These are phyloP conservation scores for Anser brachyrhynchus DNA, from an alignment of 2,113 vertebrate genomes.

Conservation along the genomic window DNA sequence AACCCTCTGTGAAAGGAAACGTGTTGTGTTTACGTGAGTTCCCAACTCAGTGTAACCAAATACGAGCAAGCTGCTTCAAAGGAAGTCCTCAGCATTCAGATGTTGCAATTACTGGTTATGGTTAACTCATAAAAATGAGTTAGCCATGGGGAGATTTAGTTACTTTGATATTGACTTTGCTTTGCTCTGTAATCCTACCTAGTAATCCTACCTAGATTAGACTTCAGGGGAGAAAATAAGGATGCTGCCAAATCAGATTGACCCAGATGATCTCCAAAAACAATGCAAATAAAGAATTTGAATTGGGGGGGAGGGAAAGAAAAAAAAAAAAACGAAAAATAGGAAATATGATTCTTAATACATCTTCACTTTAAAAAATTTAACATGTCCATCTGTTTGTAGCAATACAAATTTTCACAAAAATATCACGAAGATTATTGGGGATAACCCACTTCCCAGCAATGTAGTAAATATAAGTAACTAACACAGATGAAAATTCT, in stretches of 20 bases:
- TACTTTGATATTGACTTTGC: background rate
- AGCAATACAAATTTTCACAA: background rate
- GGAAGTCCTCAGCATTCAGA: background rate
- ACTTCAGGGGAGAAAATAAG: background rate
- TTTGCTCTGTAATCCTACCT: background rate
- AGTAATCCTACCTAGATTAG: background rate
- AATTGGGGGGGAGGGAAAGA: background rate
- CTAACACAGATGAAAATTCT: background rate
- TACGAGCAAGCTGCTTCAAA: rapidly evolving
- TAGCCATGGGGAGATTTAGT: background rate
- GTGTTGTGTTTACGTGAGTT: background rate
- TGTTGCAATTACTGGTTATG: background rate
- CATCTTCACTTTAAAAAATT: rapidly evolving
- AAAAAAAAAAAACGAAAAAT: background rate
- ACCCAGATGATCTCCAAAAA: background rate
- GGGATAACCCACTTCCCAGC: background rate
- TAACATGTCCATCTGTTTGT: background rate
- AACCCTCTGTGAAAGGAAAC: rapidly evolving
- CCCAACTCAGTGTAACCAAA: background rate
- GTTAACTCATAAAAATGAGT: background rate
- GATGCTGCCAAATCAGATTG: background rate
- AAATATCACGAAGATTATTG: background rate
- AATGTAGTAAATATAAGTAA: background rate
- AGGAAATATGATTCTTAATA: background rate
- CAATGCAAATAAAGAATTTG: background rate